These are phyloP conservation scores for Sarotherodon lohbergeri DNA, from an alignment of 2,113 vertebrate species.

Conservation along the genomic window DNA sequence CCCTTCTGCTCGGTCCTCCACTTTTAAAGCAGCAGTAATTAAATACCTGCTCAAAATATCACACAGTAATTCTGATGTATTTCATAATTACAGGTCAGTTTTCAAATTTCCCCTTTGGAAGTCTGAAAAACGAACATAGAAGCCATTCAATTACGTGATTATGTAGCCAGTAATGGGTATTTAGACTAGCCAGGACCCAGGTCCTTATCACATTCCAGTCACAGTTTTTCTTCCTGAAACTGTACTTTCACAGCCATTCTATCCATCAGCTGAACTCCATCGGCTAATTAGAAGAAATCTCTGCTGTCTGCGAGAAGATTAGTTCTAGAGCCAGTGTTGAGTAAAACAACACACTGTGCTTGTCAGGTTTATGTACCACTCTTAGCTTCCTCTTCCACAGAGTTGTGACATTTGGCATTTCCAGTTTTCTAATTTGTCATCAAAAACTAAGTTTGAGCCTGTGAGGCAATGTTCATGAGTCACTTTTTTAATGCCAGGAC, in stretches of 20 bases:
- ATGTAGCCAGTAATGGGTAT: background rate
- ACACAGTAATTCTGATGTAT: constrained; percentile 5
- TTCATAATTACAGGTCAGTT: constrained; percentile 21
- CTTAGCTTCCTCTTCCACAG: background rate
- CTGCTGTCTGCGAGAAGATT: background rate
- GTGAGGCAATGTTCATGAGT: background rate
- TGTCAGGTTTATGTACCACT: background rate
- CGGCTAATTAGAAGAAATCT: background rate
- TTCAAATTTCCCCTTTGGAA: background rate
- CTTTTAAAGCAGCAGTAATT: constrained; percentile 21
- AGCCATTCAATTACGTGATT: background rate
- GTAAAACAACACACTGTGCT: background rate
- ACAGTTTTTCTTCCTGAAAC: background rate
- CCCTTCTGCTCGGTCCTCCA: background rate
- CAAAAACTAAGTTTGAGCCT: background rate
- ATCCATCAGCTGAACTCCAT: background rate
- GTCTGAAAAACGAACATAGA: background rate
- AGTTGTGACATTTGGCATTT: background rate
- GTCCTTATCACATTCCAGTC: background rate
- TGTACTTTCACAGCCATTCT: background rate
- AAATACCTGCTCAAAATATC: constrained; percentile 38
- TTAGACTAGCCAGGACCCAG: background rate
- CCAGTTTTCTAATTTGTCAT: background rate
- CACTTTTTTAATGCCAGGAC: background rate
- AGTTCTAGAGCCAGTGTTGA: background rate